Percentiles rank a stretch among this genome's conserved stretches.
These are phyloP conservation scores for Physeter macrocephalus DNA, from an alignment of 2,113 vertebrate species.

Conservation along the genomic window DNA sequence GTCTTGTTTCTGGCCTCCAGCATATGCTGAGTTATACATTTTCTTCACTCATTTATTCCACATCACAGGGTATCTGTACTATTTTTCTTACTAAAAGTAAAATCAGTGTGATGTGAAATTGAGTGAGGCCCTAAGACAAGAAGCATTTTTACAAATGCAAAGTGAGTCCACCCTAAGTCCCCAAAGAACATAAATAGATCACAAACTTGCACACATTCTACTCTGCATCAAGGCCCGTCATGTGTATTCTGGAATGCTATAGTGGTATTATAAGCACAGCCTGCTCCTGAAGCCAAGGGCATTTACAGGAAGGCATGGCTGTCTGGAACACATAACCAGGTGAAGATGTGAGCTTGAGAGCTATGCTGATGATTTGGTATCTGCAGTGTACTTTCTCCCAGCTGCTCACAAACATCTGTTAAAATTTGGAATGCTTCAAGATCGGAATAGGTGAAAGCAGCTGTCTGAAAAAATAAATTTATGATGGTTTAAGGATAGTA, in stretches of 20 bases:
- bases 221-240: not conserved
- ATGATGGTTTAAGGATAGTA: conserved; percentile 34
- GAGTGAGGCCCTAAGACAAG: conserved; percentile 20
- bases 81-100: conserved; percentile 34
- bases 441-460: conserved; percentile 59
- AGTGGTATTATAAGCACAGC: conserved; percentile 30
- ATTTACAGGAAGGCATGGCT: conserved; percentile 64
- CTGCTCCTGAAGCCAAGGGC: conserved; percentile 12
- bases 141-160: conserved; percentile 44
- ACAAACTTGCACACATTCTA: not conserved
- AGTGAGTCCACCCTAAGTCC: not conserved
- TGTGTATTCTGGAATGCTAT: conserved; percentile 48
- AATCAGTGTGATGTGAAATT: conserved; percentile 31
- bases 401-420: conserved; percentile 5
- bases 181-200: conserved; percentile 35
- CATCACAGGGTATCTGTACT: not conserved
- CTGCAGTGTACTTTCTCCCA: conserved; percentile 38
- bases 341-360: conserved; percentile 49
- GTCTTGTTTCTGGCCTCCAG: not conserved
- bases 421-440: conserved; percentile 33
- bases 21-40: not conserved
- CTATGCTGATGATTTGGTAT: conserved; percentile 40
- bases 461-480: conserved; percentile 39
- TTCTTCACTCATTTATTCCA: conserved; percentile 10
- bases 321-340: conserved; percentile 48